A percentile compares a stretch with the other conserved stretches of the same genome.
These are phyloP conservation scores for Leucoraja erinaceus DNA, from an alignment of 2,113 vertebrate genomes.

Conservation along the genomic window DNA sequence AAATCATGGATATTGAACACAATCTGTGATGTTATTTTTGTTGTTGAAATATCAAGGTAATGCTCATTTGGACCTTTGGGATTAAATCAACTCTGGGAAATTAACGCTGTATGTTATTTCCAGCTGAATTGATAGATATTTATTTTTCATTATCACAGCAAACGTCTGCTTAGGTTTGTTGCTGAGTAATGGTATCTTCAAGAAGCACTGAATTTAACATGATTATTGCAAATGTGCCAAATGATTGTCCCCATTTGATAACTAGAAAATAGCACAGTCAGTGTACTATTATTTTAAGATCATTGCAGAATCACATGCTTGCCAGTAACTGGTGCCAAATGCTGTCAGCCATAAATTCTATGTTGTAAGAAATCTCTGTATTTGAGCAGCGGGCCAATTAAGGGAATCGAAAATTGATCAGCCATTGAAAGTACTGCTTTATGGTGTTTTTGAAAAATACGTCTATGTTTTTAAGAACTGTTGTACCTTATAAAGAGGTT, in stretches of 20 bases:
- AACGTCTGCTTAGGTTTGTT: neutral
- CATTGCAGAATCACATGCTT: constrained; percentile 8
- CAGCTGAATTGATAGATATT: neutral
- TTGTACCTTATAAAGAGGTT: neutral
- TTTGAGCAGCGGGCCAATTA: neutral
- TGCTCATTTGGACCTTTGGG: neutral
- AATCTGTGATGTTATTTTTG: neutral
- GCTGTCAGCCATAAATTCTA: neutral
- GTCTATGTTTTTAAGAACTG: neutral
- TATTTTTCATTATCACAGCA: neutral
- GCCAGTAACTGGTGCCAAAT: constrained; percentile 13
- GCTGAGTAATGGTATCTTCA: neutral
- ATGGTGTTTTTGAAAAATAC: neutral
- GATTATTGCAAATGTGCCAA: neutral
- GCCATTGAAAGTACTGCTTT: neutral
- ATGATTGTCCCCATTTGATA: neutral
- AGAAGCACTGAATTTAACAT: neutral
- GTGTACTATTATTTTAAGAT: constrained; percentile 18
- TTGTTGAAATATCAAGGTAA: neutral
- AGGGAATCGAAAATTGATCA: neutral
- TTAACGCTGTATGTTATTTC: neutral
- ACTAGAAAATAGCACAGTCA: neutral
- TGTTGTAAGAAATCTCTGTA: neutral
- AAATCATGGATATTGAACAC: neutral
- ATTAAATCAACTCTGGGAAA: constrained; percentile 21